Conservation (phyloP, 1,140 invertebrate genomes). For the Drosophila pachea region DNA sequence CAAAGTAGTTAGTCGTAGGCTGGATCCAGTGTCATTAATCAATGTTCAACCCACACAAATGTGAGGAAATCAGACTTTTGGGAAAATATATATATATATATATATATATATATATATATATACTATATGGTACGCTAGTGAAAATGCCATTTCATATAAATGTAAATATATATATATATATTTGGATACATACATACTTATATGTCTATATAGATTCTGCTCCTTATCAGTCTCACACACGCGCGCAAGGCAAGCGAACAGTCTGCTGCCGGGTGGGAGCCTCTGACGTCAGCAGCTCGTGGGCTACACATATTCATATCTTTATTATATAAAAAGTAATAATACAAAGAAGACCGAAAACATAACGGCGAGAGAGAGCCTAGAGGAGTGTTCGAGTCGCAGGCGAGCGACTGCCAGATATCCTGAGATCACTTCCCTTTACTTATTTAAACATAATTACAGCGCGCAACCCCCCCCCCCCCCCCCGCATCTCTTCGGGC, state of each 20-base stretch:
- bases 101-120: slow-evolving; percentile 6
- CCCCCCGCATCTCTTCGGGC: too few species aligned
- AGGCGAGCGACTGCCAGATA: slow-evolving; percentile 10
- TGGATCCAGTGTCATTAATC: neutral
- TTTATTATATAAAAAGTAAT: slow-evolving; percentile 51
- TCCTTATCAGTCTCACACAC: slow-evolving; percentile 55
- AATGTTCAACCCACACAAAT: slow-evolving; percentile 2
- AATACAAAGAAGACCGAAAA: slow-evolving; percentile 30
- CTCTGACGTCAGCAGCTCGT: slow-evolving; percentile 63
- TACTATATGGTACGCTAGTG: too few species aligned
- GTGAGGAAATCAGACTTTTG: neutral
- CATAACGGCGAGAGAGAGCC: slow-evolving; percentile 36
- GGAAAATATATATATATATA: slow-evolving; percentile 6
- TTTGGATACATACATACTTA: neutral
- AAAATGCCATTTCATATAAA: too few species aligned
- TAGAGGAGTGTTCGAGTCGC: neutral
- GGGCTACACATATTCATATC: slow-evolving; percentile 57
- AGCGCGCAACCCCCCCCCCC: too few species aligned
- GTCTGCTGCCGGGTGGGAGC: slow-evolving; percentile 21
- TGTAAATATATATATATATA: slow-evolving; percentile 26
- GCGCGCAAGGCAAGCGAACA: slow-evolving; percentile 8
- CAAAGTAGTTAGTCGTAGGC: neutral
- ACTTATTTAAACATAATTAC: neutral
- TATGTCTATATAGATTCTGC: slow-evolving; percentile 47
- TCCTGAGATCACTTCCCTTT: neutral